Base-by-base conservation (phyloP, 2,888 invertebrate species). In the Zygaena filipendulae region DNA sequence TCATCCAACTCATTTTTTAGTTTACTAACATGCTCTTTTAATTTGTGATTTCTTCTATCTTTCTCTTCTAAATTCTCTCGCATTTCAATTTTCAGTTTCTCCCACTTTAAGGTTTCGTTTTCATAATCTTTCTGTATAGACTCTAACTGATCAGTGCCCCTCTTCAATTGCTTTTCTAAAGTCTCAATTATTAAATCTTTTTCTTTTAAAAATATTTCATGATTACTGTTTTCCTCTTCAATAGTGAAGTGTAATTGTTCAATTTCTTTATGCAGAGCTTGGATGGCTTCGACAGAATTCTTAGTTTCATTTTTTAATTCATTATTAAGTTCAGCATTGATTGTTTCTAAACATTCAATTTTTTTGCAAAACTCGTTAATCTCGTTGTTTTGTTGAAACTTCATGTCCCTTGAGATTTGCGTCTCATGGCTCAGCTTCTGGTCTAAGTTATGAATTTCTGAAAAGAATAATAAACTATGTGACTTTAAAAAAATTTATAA, bases 151-250 rank as follows among this genome's bases (percentile, higher is more conserved):
- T 32, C 33, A 13, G 33, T 39, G 11, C 44, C 36, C 13, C 36
- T 32, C 42, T 52, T 54, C 9, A 61, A 21, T 22, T 48, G 46
- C 22, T 45, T 39, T 38, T 63, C 58, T 8, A 67, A 33, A 16
- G 42, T 46, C 28, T 57, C 52, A 21, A 66, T 58, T 6, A 55
- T 33, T 14, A 31, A 35, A 28, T 61, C 52, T 32, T 64, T 64
- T 32, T 60, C 61, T 40, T 56, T 59, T 4, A 59, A 21, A 16
- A 53, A 23, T 3, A 49, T 24, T 42, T 59, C 60, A 36, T 57
- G 52, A 19, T 40, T 59, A 32, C 44, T 59, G 11, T 55, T 62
- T 27, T 56, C 52, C 37, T 59, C 51, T 43, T 63, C 52, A 23
- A 61, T 49, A 2, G 47, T 43, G 32, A 47, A 49, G n/a, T 53